Evolutionary conservation across 1,140 invertebrate genomes (phyloP), one percentile per base, ranked within the genome.

Genomic region (Diachasma alloeum): DNA sequence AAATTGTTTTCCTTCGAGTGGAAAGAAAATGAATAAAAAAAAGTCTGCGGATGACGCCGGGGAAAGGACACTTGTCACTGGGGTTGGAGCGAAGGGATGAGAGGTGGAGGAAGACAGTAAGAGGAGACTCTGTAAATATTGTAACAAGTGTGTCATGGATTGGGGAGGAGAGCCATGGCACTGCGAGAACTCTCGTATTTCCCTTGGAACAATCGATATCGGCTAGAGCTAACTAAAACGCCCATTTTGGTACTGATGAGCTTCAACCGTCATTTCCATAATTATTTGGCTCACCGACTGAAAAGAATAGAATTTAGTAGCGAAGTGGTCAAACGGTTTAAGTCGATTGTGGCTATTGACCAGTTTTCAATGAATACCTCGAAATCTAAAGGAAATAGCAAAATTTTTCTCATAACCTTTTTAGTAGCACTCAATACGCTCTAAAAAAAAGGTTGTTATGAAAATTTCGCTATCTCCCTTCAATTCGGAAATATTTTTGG

Each of bases 61-160:
- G 80, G 72, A 71, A 74, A 74, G 80, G 84, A 85, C 82, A 86
- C 83, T 87, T 88, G 86, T 85, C 83, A 85, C 81, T 83, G 82
- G 81, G 56, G 44, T 31, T 68, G 67, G 24, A 9, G 44, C 19
- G 22, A 85, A 81, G 68, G 79, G 81, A 83, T 83, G 53, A 80
- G 74, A 82, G 79, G 81, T 72, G 83, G 72, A 63, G 37, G 46
- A 76, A 56, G n/a, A 68, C 66, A 56, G 74, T 17, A 74, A 78
- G 83, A 81, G 85, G 85, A 82, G 85, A 80, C 83, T 88, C 83
- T 84, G 87, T 87, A 89, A 89, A 89, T 89, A 89, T 89, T 89
- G 87, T 89, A 88, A 88, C 87, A 89, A 89, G 87, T 89, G 87
- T 88, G 87, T 83, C 82, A 76, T 78, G 78, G 81, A 75, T 31